Evolutionary conservation across 37 sponge, comb jelly and placozoan species (phyloP).

Genomic region (Chondrilla cf. caribensis): DNA sequence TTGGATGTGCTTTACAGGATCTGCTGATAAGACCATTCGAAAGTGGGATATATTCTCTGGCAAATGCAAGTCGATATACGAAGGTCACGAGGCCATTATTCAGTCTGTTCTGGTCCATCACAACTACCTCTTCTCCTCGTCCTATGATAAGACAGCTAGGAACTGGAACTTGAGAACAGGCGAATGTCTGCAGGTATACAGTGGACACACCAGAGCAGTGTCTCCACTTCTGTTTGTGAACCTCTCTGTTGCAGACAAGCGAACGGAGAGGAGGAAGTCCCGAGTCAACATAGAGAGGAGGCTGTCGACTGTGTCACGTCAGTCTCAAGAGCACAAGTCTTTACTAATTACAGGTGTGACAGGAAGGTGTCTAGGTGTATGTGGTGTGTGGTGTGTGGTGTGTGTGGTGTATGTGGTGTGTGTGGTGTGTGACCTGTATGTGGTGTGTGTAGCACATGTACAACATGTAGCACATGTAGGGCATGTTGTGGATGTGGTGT

Average conservation of each 20-base stretch:
- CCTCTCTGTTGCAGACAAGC: conserved; percentile 29
- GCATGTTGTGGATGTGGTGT: neutral
- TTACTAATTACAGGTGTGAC: conserved; percentile 38
- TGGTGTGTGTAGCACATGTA: too few relatives aligned
- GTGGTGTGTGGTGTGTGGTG: too few relatives aligned
- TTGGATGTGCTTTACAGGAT: too few relatives aligned
- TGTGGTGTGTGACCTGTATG: too few relatives aligned
- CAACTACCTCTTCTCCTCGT: conserved; percentile 37
- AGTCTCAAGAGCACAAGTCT: conserved; percentile 10
- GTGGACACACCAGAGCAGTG: conserved; percentile 40
- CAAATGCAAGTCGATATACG: conserved; percentile 12
- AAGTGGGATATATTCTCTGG: conserved; percentile 51
- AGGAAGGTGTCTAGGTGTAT: too few relatives aligned
- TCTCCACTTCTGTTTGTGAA: conserved; percentile 38
- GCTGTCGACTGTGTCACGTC: neutral
- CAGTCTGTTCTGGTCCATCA: conserved; percentile 24
- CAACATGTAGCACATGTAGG: too few relatives aligned
- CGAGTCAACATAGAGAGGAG: conserved; percentile 25
- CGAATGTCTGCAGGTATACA: conserved; percentile 40
- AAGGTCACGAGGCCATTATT: conserved; percentile 43
- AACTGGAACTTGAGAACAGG: conserved; percentile 40
- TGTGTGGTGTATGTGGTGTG: too few relatives aligned
- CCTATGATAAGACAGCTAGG: conserved; percentile 55
- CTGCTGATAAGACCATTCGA: conserved; percentile 45
- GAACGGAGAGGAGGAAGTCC: conserved; percentile 37